These are phyloP conservation scores for Hirtodrosophila trivittata DNA, from an alignment of 2,888 invertebrate genomes.

Conservation along the genomic window DNA sequence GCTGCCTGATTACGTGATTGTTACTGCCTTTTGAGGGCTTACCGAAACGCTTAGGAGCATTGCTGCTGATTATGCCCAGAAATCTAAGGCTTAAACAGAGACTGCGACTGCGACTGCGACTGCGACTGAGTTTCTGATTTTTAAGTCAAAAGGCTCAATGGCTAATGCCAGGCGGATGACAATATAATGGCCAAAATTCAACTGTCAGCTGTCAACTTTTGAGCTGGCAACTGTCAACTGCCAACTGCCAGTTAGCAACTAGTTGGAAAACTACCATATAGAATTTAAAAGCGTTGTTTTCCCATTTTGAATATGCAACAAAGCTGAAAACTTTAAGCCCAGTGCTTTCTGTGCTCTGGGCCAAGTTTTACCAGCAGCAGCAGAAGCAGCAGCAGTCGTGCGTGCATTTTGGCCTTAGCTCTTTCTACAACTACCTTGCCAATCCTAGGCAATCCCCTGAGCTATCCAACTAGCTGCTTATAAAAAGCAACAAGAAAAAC, in stretches of 20 bases:
- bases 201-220: conserved; percentile 1
- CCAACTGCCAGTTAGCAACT: conserved; percentile 4
- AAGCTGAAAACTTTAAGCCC: conserved; percentile 18
- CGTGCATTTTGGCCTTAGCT: conserved; percentile 27
- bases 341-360: background rate
- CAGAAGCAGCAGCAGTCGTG: conserved; percentile 22
- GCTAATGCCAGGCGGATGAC: conserved; percentile 10
- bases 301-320: background rate
- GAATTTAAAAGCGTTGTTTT: conserved; percentile 7
- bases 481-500: conserved; percentile 1
- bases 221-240: background rate
- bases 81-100: too few species aligned
- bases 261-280: background rate
- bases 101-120: too few species aligned
- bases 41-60: conserved; percentile 30
- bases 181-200: background rate
- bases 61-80: too few species aligned
- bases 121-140: conserved; percentile 13
- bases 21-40: conserved; percentile 30
- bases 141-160: conserved; percentile 21
- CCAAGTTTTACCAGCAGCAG: conserved; percentile 9
- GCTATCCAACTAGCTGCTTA: conserved; percentile 11
- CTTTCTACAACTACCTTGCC: conserved; percentile 3
- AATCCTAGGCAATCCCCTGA: conserved; percentile 3
- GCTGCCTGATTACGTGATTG: conserved; percentile 52